These are phyloP conservation scores for Tylochromis polylepis DNA, from an alignment of 2,113 vertebrate genomes.

Conservation along the genomic window DNA sequence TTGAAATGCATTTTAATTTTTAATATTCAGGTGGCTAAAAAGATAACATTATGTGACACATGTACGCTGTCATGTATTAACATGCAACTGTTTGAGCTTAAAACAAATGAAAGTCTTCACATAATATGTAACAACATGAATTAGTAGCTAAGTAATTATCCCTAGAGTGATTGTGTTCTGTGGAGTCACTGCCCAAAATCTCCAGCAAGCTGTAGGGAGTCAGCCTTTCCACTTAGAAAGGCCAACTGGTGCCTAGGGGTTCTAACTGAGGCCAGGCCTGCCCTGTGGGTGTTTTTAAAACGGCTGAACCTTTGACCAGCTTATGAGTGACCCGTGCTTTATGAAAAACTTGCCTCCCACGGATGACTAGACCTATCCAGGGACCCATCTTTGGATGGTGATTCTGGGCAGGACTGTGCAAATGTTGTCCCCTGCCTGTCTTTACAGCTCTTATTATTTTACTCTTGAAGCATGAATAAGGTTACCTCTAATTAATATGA, in stretches of 20 bases:
- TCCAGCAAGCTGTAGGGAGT: conserved; percentile 32
- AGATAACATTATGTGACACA: neutral
- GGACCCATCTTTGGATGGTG: conserved; percentile 30
- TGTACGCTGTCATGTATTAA: neutral
- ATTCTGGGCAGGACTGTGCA: neutral
- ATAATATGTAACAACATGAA: neutral
- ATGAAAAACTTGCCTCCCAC: conserved; percentile 11
- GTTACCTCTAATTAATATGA: conserved; percentile 64
- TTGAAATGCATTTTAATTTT: neutral
- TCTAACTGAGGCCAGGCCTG: conserved; percentile 43
- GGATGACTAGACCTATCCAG: conserved; percentile 17
- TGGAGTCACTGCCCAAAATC: conserved; percentile 10
- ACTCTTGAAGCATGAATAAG: conserved; percentile 12
- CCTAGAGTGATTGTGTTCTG: neutral
- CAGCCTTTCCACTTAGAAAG: conserved; percentile 57
- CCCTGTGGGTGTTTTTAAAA: conserved; percentile 64
- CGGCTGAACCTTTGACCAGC: conserved; percentile 49
- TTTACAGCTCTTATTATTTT: conserved; percentile 5
- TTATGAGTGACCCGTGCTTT: neutral
- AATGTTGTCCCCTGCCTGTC: neutral
- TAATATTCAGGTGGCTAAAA: neutral
- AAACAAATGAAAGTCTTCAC: neutral
- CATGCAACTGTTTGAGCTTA: neutral
- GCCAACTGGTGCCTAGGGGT: conserved; percentile 48
- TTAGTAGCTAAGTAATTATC: conserved; percentile 1